Base-by-base conservation (phyloP, 2,888 invertebrate species). In the Lissonota sp. region DNA sequence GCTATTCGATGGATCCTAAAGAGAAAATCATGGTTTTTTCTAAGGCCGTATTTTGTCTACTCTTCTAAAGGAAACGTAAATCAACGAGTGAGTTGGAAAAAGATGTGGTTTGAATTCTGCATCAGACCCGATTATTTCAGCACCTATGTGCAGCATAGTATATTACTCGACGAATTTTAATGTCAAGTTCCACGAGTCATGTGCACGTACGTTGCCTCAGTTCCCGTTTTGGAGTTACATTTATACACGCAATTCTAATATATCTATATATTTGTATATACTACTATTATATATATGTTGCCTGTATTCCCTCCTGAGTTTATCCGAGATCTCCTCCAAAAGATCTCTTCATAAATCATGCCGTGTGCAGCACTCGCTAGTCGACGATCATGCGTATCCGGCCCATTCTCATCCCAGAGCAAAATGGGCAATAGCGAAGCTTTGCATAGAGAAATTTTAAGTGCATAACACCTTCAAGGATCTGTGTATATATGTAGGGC, bases 311-410 rank as follows among this genome's bases (percentile, higher is more conserved):
- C 66, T 66, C 44, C 58, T 49, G 42, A 60, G 26, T 57, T 71
- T 66, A 14, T 37, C 40, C 66, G 14, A 10, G 39, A 26, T 26
- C 26, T 3, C 53, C 49, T 64, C 6, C n/a, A 26, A 26, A 55
- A 66, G 63, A 64, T 57, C 55, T 49, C 40, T 70, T 80, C 76
- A 84, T 83, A 77, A 81, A 84, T 84, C 83, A 81, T 70, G 40
- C 63, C 39, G 55, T 67, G 67, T 69, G 74, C 80, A 83, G 78
- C 78, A 66, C 67, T 39, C 66, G 70, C 67, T 62, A 63, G 44
- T 49, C 57, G 70, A 81, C 70, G 60, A 74, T 73, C 55, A 60
- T 37, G 51, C 37, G 46, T 7, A 26, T 37, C 42, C 49, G n/a
- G n/a, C n/a, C 46, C 26, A 7, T 7, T 16, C 42, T 8, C 58